Evolutionary conservation across 2,888 invertebrate species (phyloP).

Genomic region (Tipula helvola): DNA sequence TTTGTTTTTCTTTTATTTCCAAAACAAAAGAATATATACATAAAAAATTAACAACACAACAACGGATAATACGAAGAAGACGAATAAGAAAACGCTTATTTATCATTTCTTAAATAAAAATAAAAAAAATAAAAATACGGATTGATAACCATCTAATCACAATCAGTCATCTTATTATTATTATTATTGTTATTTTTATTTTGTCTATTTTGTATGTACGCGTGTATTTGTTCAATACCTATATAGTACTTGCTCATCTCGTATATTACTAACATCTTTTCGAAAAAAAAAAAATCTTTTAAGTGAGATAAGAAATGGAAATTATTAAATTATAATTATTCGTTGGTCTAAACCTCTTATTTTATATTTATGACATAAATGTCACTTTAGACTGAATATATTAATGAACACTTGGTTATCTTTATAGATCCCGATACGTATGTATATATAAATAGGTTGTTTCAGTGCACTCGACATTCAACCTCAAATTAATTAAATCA

Average conservation of each 20-base stretch:
- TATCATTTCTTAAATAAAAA: background rate
- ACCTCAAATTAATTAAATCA: background rate
- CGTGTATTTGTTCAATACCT: background rate
- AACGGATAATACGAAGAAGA: background rate
- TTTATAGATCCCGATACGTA: background rate
- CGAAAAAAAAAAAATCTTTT: background rate
- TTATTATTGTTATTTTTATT: background rate
- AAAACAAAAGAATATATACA: background rate
- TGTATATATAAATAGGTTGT: background rate
- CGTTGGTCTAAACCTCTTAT: background rate
- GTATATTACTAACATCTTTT: background rate
- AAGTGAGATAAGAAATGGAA: background rate
- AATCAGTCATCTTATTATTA: background rate
- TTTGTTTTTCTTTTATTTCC: background rate
- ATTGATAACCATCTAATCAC: background rate
- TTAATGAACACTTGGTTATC: background rate
- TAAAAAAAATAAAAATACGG: too few relatives aligned
- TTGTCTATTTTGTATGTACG: background rate
- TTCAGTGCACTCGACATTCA: background rate
- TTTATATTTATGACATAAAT: background rate
- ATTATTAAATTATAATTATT: background rate
- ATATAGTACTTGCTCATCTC: background rate
- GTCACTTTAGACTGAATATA: background rate
- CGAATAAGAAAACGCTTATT: background rate
- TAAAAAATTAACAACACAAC: conserved; percentile 4